Percentiles rank a stretch among this genome's conserved stretches.
phyloP scores from a whole-genome alignment of 2,888 invertebrate genomes.

The Venustoraphidia nigricollis region DNA sequence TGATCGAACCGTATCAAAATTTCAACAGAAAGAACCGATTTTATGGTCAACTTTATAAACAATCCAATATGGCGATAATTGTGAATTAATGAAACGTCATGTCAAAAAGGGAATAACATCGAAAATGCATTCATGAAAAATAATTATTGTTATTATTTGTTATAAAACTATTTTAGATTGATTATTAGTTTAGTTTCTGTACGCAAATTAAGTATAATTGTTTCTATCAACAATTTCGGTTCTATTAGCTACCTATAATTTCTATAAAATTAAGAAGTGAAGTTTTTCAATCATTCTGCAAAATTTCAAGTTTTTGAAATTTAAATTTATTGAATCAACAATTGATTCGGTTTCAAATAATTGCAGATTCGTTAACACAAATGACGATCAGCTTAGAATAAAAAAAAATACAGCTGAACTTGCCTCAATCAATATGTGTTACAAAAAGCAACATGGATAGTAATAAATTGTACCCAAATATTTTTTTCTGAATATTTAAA shows the following conservation, averaged over 20 bases:
- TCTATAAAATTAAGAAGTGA: too few species aligned
- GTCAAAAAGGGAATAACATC: too few species aligned
- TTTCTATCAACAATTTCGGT: too few species aligned
- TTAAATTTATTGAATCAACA: too few species aligned
- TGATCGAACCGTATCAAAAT: background rate
- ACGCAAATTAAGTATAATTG: background rate
- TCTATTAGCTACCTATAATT: too few species aligned
- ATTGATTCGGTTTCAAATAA: too few species aligned
- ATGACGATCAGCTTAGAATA: background rate
- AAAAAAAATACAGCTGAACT: background rate
- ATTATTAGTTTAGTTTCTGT: background rate
- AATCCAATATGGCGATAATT: background rate
- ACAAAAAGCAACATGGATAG: background rate
- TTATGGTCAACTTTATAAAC: slow-evolving; percentile 1
- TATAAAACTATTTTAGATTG: background rate
- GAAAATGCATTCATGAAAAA: too few species aligned
- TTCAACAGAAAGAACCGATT: background rate
- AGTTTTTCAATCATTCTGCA: too few species aligned
- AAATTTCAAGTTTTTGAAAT: too few species aligned
- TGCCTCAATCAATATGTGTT: background rate
- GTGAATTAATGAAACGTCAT: background rate
- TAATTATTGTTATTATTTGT: background rate
- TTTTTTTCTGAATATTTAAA: too few species aligned
- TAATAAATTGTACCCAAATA: too few species aligned
- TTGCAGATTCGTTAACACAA: too few species aligned